Conservation (phyloP, 2,888 invertebrate genomes). For the Dendrolimus houi region DNA sequence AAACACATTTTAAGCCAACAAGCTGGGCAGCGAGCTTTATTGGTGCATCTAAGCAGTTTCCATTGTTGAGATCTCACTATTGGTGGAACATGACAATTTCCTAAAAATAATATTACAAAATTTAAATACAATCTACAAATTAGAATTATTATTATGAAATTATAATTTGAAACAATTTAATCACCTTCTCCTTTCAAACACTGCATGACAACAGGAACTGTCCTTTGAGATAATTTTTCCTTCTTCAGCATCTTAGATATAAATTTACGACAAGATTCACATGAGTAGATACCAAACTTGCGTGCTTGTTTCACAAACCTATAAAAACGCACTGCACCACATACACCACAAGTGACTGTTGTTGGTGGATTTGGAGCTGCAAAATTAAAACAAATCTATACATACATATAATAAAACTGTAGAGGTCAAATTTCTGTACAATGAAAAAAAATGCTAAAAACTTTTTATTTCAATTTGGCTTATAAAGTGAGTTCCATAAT, state of each 20-base stretch:
- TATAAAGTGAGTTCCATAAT: no score
- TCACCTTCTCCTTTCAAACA: constrained; percentile 82
- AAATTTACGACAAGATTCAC: constrained; percentile 91
- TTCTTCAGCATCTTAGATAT: constrained; percentile 88
- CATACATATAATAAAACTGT: no score
- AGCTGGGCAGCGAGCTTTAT: constrained; percentile 86
- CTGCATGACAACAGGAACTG: constrained; percentile 73
- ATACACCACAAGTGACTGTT: constrained; percentile 86
- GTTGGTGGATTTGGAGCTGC: constrained; percentile 76
- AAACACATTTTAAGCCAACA: constrained; percentile 93
- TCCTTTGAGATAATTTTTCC: constrained; percentile 75
- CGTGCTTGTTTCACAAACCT: constrained; percentile 87
- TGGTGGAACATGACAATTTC: constrained; percentile 83
- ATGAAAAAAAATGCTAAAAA: no score
- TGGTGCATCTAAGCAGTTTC: constrained; percentile 81
- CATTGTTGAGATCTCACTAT: constrained; percentile 82
- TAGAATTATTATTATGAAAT: background rate
- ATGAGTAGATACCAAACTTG: constrained; percentile 90
- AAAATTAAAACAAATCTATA: constrained; percentile 18
- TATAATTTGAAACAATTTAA: background rate
- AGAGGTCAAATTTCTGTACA: no score
- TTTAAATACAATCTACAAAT: constrained; percentile 1
- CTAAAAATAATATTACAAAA: constrained; percentile 36
- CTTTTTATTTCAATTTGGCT: no score
- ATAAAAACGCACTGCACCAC: constrained; percentile 85